phyloP scores from a whole-genome alignment of 1,140 invertebrate genomes.

The Aphelenchoides avenae region DNA sequence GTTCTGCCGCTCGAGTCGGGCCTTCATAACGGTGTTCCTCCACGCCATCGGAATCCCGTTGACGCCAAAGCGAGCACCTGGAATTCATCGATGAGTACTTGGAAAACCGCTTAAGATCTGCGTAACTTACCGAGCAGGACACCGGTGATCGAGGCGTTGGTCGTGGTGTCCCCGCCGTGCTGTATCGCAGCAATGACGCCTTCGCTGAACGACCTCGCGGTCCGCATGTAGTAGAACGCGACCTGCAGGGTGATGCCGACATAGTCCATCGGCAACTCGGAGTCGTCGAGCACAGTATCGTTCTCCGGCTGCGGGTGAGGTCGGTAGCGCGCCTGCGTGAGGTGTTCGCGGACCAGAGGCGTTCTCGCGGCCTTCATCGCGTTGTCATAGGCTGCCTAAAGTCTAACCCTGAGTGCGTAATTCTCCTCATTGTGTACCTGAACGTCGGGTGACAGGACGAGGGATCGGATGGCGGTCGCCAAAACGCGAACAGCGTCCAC shows the following conservation, averaged over 20 bases:
- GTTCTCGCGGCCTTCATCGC: constrained; percentile 10
- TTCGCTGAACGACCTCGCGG: constrained; percentile 16
- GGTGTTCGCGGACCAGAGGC: constrained; percentile 9
- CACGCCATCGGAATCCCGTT: constrained; percentile 14
- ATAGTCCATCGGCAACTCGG: constrained; percentile 25
- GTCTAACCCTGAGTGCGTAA: too few relatives aligned
- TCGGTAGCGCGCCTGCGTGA: constrained; percentile 1
- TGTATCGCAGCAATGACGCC: constrained; percentile 18
- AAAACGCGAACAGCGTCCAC: too few relatives aligned
- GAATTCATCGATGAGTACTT: background rate
- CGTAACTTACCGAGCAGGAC: constrained; percentile 7
- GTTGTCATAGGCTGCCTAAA: constrained; percentile 20
- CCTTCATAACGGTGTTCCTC: constrained; percentile 13
- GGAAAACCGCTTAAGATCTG: background rate
- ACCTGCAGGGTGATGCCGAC: constrained; percentile 24
- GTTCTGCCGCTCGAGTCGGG: constrained; percentile 17
- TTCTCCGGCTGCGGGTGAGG: constrained; percentile 20
- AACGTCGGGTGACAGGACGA: too few relatives aligned
- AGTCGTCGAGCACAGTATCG: constrained; percentile 8
- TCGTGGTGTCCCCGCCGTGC: constrained; percentile 22
- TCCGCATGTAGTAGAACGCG: constrained; percentile 17
- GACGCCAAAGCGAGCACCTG: constrained; percentile 18
- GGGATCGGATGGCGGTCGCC: too few relatives aligned
- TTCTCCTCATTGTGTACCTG: too few relatives aligned
- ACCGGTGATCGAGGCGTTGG: constrained; percentile 22